Evolutionary conservation across 2,888 invertebrate genomes (phyloP), one percentile per base, ranked within the genome.

Genomic region (Eristalis pertinax): DNA sequence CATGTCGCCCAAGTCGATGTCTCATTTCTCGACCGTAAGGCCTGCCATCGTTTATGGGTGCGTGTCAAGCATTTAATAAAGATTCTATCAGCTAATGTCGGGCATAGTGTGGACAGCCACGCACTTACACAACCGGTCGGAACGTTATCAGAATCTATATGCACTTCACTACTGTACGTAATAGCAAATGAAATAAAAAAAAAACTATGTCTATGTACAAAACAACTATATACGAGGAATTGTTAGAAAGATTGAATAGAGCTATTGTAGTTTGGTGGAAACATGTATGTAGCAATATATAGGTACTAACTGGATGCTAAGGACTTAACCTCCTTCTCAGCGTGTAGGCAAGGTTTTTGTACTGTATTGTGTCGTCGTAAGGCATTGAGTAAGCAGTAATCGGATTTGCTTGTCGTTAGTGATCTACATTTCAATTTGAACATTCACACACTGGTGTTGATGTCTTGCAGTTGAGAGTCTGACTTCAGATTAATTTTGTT

Each of bases 351-450:
- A 67, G 10, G 65, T 38, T 74, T 43, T 81, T 81, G 80, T 68
- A 84, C 72, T 72, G 58, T 62, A 67, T 56, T 73, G 60, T 67
- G 73, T 73, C 73, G 77, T 78, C 74, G 77, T 78, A 70, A 78
- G 74, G 69, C 86, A 82, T 86, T 86, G 78, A 74, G 75, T 69
- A 74, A 79, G 65, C 58, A 79, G 79, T 74, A 58, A 63, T 74
- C 35, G 35, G 50, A 24, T 60, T 60, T 65, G 60, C 38, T 70
- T 75, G 24, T 41, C 68, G 75, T 63, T 73, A 69, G 56, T 68
- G 76, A 62, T 62, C 50, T 50, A 50, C 50, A 50, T 50, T 50
- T 19, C 15, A 50, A 50, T 50, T 50, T 50, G 50, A 50, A 50
- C 50, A 50, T 4, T n/a, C 10, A 19, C 50, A 50, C 50, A 50